phyloP scores from a whole-genome alignment of 2,113 vertebrate species.

The Psophia crepitans region DNA sequence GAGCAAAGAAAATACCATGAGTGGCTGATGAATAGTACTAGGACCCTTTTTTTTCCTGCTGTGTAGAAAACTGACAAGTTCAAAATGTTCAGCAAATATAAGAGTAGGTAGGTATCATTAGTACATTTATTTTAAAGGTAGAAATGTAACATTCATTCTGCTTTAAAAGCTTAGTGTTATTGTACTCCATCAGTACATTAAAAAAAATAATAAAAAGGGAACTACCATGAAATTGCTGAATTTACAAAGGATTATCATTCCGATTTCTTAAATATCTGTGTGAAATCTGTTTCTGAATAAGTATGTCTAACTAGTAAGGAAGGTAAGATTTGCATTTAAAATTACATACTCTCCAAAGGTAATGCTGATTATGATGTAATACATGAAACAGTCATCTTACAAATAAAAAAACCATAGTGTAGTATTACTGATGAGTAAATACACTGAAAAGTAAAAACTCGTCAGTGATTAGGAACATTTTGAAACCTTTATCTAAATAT shows the following conservation, averaged over 20 bases:
- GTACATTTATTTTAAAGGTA: not conserved
- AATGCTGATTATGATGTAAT: not conserved
- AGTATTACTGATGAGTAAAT: not conserved
- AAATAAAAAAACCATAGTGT: not conserved
- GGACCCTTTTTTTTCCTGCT: not conserved
- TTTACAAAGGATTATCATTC: not conserved
- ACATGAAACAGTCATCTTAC: not conserved
- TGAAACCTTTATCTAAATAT: not conserved
- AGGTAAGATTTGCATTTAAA: not conserved
- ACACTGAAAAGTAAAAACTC: no score
- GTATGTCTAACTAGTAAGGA: not conserved
- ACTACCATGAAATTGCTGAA: not conserved
- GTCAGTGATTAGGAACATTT: not conserved
- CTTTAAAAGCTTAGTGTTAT: not conserved
- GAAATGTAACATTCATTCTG: not conserved
- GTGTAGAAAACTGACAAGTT: not conserved
- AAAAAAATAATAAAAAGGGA: not conserved
- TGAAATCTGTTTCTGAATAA: not conserved
- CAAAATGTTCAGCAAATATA: not conserved
- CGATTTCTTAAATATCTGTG: not conserved
- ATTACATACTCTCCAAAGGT: not conserved
- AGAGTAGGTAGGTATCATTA: not conserved
- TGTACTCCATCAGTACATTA: not conserved
- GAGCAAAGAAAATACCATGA: not conserved
- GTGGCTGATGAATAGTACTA: not conserved